Percentiles rank a stretch among this genome's conserved stretches.
These are phyloP conservation scores for Uloborus plumipes DNA, from an alignment of 2,888 invertebrate genomes.

Conservation along the genomic window DNA sequence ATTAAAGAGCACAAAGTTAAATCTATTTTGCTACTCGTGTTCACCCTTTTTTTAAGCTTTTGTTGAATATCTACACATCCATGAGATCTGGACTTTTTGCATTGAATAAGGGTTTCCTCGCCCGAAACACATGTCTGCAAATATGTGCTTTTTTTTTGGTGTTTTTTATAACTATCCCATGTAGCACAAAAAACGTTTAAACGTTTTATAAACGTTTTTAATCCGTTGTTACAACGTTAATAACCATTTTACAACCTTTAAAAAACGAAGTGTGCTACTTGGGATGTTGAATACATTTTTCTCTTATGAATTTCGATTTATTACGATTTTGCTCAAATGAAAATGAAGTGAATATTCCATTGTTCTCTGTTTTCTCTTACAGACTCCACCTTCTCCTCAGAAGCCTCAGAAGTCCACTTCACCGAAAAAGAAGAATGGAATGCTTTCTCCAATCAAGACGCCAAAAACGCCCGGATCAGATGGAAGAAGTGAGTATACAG, in stretches of 20 bases:
- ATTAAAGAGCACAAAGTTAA: no score
- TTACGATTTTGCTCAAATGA: no score
- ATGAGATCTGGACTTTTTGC: neutral
- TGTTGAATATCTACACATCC: neutral
- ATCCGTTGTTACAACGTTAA: no score
- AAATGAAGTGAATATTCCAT: neutral
- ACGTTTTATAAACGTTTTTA: no score
- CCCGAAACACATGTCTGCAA: neutral
- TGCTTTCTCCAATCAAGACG: constrained; percentile 58
- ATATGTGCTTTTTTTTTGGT: no score
- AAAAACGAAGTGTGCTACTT: no score
- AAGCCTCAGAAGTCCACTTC: constrained; percentile 59
- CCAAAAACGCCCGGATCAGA: constrained; percentile 60
- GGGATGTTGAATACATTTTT: no score
- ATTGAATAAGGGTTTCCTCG: neutral
- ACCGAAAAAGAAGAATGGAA: constrained; percentile 61
- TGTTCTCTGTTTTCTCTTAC: neutral
- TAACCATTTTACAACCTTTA: no score
- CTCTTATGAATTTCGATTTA: no score
- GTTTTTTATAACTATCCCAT: no score
- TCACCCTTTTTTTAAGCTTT: neutral
- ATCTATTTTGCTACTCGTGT: no score
- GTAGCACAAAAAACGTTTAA: no score
- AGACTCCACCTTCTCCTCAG: constrained; percentile 61
- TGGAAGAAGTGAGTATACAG: constrained; percentile 38